phyloP scores from a whole-genome alignment of 1,140 invertebrate species.

The Xylocopa sonorina region DNA sequence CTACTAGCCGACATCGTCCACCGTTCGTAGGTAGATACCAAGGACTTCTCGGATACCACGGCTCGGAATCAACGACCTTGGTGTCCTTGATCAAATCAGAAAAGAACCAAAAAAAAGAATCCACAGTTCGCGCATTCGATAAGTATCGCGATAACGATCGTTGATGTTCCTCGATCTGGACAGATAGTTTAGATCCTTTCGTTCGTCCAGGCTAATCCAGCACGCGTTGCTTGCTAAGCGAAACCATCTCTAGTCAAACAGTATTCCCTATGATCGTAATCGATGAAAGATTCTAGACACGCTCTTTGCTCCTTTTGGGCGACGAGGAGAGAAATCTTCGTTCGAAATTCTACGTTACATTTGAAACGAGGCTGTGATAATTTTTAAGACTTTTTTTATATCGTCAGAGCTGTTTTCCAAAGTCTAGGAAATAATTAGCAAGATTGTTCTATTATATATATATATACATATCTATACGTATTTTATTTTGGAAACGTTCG shows the following conservation, averaged over 20 bases:
- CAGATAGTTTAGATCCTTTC: conserved; percentile 19
- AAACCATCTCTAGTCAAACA: conserved; percentile 64
- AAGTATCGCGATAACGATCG: conserved; percentile 39
- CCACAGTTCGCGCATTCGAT: conserved; percentile 41
- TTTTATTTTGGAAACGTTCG: conserved; percentile 13
- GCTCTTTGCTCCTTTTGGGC: conserved; percentile 11
- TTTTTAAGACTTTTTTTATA: conserved; percentile 60
- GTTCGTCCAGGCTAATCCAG: conserved; percentile 31
- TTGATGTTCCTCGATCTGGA: conserved; percentile 28
- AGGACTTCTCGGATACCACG: conserved; percentile 69
- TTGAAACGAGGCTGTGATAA: conserved; percentile 66
- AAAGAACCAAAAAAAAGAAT: conserved; percentile 15
- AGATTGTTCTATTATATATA: conserved; percentile 13
- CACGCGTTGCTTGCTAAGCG: conserved; percentile 18
- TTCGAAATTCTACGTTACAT: conserved; percentile 37
- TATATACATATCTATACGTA: conserved; percentile 28
- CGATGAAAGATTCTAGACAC: conserved; percentile 31
- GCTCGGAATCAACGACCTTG: conserved; percentile 54
- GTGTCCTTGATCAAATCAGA: conserved; percentile 47
- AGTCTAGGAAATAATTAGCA: neutral
- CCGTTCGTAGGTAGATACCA: conserved; percentile 79
- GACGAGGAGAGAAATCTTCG: conserved; percentile 45
- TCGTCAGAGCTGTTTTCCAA: conserved; percentile 38
- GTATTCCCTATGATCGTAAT: conserved; percentile 59
- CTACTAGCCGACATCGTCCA: conserved; percentile 84